Evolutionary conservation across 37 sponge, comb jelly and placozoan species (phyloP), one percentile per base, ranked within the genome.

Genomic region (Cliona cf. orientalis): DNA sequence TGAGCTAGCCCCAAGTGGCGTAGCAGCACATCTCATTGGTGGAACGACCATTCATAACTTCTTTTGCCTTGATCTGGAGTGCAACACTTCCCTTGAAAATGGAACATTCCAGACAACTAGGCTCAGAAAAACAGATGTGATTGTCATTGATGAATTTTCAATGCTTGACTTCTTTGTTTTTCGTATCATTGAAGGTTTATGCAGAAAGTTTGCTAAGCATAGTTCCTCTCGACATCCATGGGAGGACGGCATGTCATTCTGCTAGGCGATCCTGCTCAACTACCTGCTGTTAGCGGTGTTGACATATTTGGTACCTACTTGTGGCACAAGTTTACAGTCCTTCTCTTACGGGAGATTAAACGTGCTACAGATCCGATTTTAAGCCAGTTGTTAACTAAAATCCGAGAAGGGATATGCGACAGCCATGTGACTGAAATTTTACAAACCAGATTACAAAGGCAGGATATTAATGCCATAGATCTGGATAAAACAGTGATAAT

Each of bases 1-100:
- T 1, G 59, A 76, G 36, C 77, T 76, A 1, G 77, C 77, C 1
- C 63, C 77, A 1, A 58, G 77, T 75, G 62, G 77, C 31, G 61
- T 76, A 6, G 77, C 77, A 22, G 77, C 63, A 14, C 63, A 58
- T 23, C 77, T 76, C 23, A 76, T 76, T 23, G 63, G 44, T 34
- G 77, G 77, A 19, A 1, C 1, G 2, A 60, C 61, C 77, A 58
- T 76, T 1, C 77, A 76, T 38, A 22, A 59, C 31, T 76, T 76
- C 14, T 76, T 76, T 37, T 3, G 32, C 3, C 31, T 76, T 4
- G 77, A 76, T 26, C 28, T 76, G 31, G 63, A 58, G 2, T 58
- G 42, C n/a, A 76, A 76, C n/a, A 42, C 46, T 28, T 29, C 14
- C 7, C 62, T 76, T 35, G 46, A 76, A 5, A 38, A 58, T 76